Evolutionary conservation across 2,888 invertebrate genomes (phyloP), one percentile per base, ranked within the genome.

Genomic region (Pristionchus japonicus): DNA sequence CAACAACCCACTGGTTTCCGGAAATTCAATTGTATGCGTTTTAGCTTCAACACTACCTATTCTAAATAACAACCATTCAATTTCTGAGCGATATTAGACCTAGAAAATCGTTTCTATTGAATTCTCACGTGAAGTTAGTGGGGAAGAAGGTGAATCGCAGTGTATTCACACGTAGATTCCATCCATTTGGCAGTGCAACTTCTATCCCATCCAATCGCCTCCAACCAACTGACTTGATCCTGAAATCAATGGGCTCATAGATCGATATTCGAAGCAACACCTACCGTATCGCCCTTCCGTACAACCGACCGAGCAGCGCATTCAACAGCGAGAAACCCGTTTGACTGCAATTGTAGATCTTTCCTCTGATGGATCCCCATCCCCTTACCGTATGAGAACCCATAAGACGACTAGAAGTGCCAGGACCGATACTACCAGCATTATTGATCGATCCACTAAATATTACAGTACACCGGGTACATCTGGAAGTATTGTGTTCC

Each of bases 161-260:
- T 9, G 82, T 80, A 74, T 92, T 90, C 15, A 91, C 85, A 43
- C 91, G 91, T 4, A 92, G 87, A 20, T 89, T 87, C 11, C 90
- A 61, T 15, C 89, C 89, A 27, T 86, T 87, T 0, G 89, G 70
- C 23, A 92, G 74, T 31, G 64, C 13, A 7, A 86, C 70, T 3
- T 86, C 86, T 43, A 86, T 86, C 7, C 86, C 86, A 27, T 86
- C n/a, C 34, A 67, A 40, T 40, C 85, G 40, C 43, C n/a, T 85
- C 64, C 61, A 85, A 15, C 85, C 64, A 3, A 64, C 64, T 34
- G 85, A 85, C 43, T 85, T 61, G 27, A 85, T 85, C 85, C 85
- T 85, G 31, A 13, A 85, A 52, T 23, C 4, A 70, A 70, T 7
- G n/a, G 3, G n/a, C n/a, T n/a, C 31, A 70, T 70, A 3, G 20